Conservation (phyloP, 2,797 vertebrate species). For the Coluber constrictor region DNA sequence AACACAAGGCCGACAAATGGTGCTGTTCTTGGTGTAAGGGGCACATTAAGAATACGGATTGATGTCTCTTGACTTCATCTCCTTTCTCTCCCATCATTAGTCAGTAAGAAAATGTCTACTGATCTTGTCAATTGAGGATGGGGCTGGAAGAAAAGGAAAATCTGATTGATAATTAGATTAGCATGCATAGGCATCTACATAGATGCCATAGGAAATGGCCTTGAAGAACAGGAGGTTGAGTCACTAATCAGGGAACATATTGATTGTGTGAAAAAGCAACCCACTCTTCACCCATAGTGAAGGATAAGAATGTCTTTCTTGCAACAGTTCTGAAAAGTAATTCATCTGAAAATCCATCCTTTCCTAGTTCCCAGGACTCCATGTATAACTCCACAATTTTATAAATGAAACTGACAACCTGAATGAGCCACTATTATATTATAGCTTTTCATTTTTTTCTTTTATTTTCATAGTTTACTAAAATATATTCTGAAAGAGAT, state of each 20-base stretch:
- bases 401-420: conserved; percentile 59
- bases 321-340: background rate
- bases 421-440: conserved; percentile 64
- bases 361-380: conserved; percentile 27
- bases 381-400: conserved; percentile 50
- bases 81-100: background rate
- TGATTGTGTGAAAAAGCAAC: background rate
- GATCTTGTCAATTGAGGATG: background rate
- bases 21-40: background rate
- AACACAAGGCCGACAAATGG: background rate
- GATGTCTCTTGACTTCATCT: background rate
- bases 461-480: conserved; percentile 34
- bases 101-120: background rate
- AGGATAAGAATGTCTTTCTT: background rate
- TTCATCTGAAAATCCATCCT: background rate
- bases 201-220: background rate
- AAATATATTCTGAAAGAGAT: conserved; percentile 19
- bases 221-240: background rate
- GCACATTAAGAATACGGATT: background rate
- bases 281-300: background rate
- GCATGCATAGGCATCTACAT: background rate
- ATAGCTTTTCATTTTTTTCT: conserved; percentile 50
- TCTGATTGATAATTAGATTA: background rate
- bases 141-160: background rate
- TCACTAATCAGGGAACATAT: background rate